phyloP scores from a whole-genome alignment of 2,113 vertebrate genomes.

The Cephalopterus ornatus region DNA sequence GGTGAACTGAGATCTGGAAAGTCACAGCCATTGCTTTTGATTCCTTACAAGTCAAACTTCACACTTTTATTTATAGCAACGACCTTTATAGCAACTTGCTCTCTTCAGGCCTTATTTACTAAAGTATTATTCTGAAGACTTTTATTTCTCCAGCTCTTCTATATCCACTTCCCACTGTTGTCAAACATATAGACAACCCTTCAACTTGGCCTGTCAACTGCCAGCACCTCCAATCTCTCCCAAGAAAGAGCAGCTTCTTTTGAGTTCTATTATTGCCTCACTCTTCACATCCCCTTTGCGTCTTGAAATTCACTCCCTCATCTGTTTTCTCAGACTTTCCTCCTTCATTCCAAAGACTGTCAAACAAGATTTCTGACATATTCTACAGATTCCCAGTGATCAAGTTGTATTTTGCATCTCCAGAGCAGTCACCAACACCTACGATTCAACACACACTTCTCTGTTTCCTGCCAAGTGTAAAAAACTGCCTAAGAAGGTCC shows the following conservation, averaged over 20 bases:
- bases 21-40: not conserved
- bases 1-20: not conserved
- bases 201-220: not conserved
- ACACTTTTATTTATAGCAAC: not conserved
- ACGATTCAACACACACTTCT: not conserved
- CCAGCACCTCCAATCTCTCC: not conserved
- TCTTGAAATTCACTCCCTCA: not conserved
- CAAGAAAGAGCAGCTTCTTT: not conserved
- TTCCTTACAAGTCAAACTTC: not conserved
- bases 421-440: not conserved
- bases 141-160: not conserved
- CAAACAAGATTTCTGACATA: conserved; percentile 23
- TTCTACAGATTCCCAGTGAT: not conserved
- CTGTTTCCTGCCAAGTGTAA: not conserved
- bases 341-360: not conserved
- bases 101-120: not conserved
- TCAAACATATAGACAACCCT: not conserved
- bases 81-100: not conserved
- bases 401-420: not conserved
- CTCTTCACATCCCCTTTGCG: not conserved
- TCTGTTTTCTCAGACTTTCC: not conserved
- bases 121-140: not conserved
- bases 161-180: not conserved
- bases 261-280: not conserved
- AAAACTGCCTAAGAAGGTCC: not conserved